Evolutionary conservation across 1,140 invertebrate genomes (phyloP).

Genomic region (Drosophila lini): DNA sequence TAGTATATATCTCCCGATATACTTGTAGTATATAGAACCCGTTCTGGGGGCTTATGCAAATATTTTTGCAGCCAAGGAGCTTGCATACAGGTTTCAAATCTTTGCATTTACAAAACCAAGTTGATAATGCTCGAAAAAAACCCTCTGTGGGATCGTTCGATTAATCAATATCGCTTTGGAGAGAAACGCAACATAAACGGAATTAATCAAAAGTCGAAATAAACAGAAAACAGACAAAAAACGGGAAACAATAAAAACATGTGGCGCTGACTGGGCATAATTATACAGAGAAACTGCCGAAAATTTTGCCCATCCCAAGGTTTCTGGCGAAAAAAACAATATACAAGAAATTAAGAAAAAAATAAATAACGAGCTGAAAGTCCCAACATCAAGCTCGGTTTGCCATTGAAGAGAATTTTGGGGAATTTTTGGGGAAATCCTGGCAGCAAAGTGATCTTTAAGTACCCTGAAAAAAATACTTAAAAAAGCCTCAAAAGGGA

Average conservation of each 20-base stretch:
- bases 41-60: constrained; percentile 33
- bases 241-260: constrained; percentile 41
- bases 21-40: constrained; percentile 17
- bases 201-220: constrained; percentile 45
- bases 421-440: constrained; percentile 57
- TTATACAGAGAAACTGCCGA: constrained; percentile 37
- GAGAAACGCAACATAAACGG: constrained; percentile 51
- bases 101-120: not conserved
- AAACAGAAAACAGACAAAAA: constrained; percentile 27
- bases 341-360: constrained; percentile 6
- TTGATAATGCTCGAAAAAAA: constrained; percentile 20
- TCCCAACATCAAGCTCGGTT: constrained; percentile 13
- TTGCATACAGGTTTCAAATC: constrained; percentile 23
- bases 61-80: constrained; percentile 43
- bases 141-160: constrained; percentile 18
- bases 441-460: constrained; percentile 55
- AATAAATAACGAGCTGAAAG: constrained; percentile 29
- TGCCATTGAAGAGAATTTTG: constrained; percentile 24
- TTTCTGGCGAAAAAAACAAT: constrained; percentile 20
- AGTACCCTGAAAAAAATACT: constrained; percentile 27
- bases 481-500: constrained; percentile 29
- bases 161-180: constrained; percentile 43
- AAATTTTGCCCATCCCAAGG: constrained; percentile 42
- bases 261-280: constrained; percentile 41
- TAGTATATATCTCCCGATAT: constrained; percentile 7